Evolutionary conservation across 2,113 vertebrate genomes (phyloP).

Genomic region (Prionailurus bengalensis): DNA sequence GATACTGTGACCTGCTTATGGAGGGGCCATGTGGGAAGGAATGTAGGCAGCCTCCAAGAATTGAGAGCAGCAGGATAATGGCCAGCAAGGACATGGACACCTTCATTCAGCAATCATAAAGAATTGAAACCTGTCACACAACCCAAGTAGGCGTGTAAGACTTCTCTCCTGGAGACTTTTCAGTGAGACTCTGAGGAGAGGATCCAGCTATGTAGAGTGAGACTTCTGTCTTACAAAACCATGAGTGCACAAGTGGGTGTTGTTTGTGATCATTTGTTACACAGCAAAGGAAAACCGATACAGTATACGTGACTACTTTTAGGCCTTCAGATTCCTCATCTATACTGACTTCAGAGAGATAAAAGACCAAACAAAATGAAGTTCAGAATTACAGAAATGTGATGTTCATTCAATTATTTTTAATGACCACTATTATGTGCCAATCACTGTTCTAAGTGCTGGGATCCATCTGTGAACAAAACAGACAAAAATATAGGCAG

Average conservation of each 20-base stretch:
- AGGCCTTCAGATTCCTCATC: background rate
- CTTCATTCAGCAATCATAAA: background rate
- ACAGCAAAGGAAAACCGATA: background rate
- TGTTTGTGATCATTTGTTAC: background rate
- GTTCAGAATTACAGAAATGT: background rate
- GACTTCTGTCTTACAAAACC: background rate
- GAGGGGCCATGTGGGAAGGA: background rate
- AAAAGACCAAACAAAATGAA: conserved; percentile 2
- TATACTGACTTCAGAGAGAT: background rate
- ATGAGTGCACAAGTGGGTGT: background rate
- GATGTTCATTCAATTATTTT: background rate
- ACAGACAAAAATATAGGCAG: background rate
- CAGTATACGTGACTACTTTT: background rate
- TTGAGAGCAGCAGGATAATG: background rate
- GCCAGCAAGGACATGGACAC: background rate
- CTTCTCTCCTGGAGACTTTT: background rate
- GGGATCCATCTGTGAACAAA: background rate
- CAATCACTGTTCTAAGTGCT: background rate
- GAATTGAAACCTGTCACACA: background rate
- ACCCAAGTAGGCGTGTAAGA: background rate
- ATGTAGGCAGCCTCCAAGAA: background rate
- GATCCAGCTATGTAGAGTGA: background rate
- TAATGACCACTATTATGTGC: background rate
- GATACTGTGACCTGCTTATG: background rate
- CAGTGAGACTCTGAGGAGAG: background rate